A percentile compares a stretch with the other conserved stretches of the same genome.
phyloP scores from a whole-genome alignment of 2,888 invertebrate genomes.

The Neuroscelio doddi region DNA sequence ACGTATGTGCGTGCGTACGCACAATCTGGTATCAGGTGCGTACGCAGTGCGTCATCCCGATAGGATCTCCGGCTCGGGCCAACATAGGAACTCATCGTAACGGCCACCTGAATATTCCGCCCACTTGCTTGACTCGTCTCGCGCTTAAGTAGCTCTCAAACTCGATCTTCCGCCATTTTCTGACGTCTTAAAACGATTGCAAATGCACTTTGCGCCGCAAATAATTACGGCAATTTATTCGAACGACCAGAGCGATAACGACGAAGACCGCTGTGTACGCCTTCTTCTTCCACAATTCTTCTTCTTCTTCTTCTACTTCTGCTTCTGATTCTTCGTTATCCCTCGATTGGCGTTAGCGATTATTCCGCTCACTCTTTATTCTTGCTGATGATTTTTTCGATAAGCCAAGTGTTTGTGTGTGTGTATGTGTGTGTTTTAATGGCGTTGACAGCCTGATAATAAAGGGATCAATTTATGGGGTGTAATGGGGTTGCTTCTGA shows the following conservation, averaged over 20 bases:
- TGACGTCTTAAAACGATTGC: constrained; percentile 49
- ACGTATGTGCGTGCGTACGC: constrained; percentile 46
- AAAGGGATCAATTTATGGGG: constrained; percentile 47
- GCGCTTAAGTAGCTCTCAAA: constrained; percentile 46
- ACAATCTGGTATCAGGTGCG: constrained; percentile 67
- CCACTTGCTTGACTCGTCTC: constrained; percentile 55
- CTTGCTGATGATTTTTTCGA: constrained; percentile 38
- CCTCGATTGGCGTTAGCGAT: constrained; percentile 43
- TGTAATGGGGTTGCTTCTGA: constrained; percentile 45
- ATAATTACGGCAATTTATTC: constrained; percentile 50
- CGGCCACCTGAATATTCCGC: constrained; percentile 63
- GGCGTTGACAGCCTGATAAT: constrained; percentile 47
- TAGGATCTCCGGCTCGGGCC: constrained; percentile 60
- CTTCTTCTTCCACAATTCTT: constrained; percentile 23
- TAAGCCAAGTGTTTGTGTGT: constrained; percentile 23
- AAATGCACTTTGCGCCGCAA: constrained; percentile 50
- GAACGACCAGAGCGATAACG: constrained; percentile 49
- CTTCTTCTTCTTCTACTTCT: constrained; percentile 8
- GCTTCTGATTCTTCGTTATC: constrained; percentile 31
- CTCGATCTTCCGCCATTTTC: constrained; percentile 49
- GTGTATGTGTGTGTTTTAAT: constrained; percentile 35
- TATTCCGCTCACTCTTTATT: constrained; percentile 44
- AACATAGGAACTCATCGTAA: constrained; percentile 35
- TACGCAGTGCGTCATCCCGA: constrained; percentile 70
- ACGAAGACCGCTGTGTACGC: constrained; percentile 42